Percentiles rank a stretch among this genome's conserved stretches.
phyloP scores from a whole-genome alignment of 2,888 invertebrate species.

The Hypercompe scribonia region DNA sequence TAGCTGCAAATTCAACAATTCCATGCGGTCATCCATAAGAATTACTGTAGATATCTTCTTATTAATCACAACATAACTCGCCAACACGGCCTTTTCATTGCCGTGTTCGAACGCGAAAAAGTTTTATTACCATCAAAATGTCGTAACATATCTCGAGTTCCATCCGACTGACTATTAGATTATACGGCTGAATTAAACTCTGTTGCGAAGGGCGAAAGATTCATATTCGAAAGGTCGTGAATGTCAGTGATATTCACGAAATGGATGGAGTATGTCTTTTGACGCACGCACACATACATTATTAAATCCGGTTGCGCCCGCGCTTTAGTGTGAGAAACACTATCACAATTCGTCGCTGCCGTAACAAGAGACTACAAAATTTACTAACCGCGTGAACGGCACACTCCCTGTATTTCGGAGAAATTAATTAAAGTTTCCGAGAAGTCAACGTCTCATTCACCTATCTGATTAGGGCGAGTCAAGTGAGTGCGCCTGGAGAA shows the following conservation, averaged over 20 bases:
- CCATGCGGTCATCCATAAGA: slow-evolving; percentile 42
- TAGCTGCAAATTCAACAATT: slow-evolving; percentile 45
- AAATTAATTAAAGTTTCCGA: slow-evolving; percentile 79
- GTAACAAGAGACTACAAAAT: slow-evolving; percentile 70
- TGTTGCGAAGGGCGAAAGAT: slow-evolving; percentile 50
- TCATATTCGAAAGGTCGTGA: slow-evolving; percentile 48
- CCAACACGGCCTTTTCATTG: slow-evolving; percentile 57
- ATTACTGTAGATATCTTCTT: slow-evolving; percentile 45
- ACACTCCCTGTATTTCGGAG: slow-evolving; percentile 71
- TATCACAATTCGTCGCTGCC: slow-evolving; percentile 67
- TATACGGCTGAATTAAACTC: slow-evolving; percentile 53
- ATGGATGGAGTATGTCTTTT: slow-evolving; percentile 55
- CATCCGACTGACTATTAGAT: slow-evolving; percentile 46
- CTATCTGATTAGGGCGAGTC: slow-evolving; percentile 69
- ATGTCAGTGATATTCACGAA: slow-evolving; percentile 50
- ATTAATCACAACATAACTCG: slow-evolving; percentile 56
- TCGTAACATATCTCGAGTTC: slow-evolving; percentile 52
- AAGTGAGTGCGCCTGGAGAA: slow-evolving; percentile 39
- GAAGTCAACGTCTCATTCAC: slow-evolving; percentile 72
- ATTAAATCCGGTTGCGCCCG: slow-evolving; percentile 67
- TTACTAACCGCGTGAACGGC: slow-evolving; percentile 67
- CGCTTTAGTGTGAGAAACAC: slow-evolving; percentile 61
- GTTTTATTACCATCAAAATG: slow-evolving; percentile 59
- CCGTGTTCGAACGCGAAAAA: slow-evolving; percentile 58
- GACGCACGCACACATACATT: slow-evolving; percentile 57